phyloP scores from a whole-genome alignment of 1,140 invertebrate species.

The Aphaenogaster floridana region DNA sequence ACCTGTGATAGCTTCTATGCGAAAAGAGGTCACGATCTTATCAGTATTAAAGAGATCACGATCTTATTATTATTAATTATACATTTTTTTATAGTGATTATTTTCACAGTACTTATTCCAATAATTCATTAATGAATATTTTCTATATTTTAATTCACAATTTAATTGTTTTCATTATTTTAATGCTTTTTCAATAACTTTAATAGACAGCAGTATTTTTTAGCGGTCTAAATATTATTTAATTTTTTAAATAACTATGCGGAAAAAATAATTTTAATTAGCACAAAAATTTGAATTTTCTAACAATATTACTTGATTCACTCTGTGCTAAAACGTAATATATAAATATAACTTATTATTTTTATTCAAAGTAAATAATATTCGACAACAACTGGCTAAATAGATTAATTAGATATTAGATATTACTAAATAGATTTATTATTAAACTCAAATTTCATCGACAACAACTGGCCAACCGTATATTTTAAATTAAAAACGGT shows the following conservation, averaged over 20 bases:
- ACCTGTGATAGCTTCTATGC: background rate
- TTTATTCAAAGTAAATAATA: background rate
- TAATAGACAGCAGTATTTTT: background rate
- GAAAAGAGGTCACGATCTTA: constrained; percentile 13
- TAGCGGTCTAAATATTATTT: background rate
- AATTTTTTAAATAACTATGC: background rate
- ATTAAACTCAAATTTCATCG: too few species aligned
- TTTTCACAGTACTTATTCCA: background rate
- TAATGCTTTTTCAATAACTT: background rate
- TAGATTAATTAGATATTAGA: too few species aligned
- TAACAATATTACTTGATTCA: background rate
- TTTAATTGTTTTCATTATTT: background rate
- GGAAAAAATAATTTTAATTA: background rate
- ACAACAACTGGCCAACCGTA: too few species aligned
- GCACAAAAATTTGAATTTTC: background rate
- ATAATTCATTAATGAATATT: background rate
- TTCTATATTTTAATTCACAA: background rate
- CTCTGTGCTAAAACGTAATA: background rate
- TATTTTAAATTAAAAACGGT: too few species aligned
- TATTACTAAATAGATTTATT: too few species aligned
- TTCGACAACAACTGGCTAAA: too few species aligned
- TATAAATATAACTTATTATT: background rate
- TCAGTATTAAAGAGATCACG: background rate
- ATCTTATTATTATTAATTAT: background rate
- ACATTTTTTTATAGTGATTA: background rate